Percentiles rank a stretch among this genome's conserved stretches.
phyloP scores from a whole-genome alignment of 2,888 invertebrate genomes.

The Rhorus exstirpatorius region DNA sequence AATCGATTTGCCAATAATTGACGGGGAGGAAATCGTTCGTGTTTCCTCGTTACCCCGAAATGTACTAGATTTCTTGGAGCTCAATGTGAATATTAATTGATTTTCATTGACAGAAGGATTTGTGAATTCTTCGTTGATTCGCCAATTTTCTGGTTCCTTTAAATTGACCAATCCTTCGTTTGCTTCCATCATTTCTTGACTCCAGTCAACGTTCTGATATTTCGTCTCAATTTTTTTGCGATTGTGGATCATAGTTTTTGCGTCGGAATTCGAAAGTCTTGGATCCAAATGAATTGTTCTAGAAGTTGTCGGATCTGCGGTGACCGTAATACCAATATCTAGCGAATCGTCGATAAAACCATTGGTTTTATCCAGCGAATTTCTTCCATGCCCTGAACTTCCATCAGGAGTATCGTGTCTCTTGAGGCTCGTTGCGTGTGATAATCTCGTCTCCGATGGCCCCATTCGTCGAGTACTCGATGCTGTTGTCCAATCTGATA shows the following conservation, averaged over 20 bases:
- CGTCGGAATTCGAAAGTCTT: slow-evolving; percentile 14
- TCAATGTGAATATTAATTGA: background rate
- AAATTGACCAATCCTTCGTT: background rate
- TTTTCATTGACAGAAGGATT: background rate
- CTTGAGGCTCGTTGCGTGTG: slow-evolving; percentile 13
- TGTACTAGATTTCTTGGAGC: background rate
- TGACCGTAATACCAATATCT: slow-evolving; percentile 1
- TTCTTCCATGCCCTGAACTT: slow-evolving; percentile 8
- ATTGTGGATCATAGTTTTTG: background rate
- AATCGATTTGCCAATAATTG: background rate
- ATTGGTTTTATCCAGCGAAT: background rate
- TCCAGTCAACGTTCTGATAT: background rate
- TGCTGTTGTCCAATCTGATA: slow-evolving; percentile 72
- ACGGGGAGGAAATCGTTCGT: background rate
- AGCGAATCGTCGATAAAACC: background rate
- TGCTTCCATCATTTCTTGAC: background rate
- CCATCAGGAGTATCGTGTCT: slow-evolving; percentile 10
- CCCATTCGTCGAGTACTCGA: slow-evolving; percentile 49
- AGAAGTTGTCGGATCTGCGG: background rate
- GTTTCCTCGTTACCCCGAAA: background rate
- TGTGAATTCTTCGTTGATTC: background rate
- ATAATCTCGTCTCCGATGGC: slow-evolving; percentile 39
- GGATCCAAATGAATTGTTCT: background rate
- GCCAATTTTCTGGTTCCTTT: background rate
- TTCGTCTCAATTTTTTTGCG: background rate